Evolutionary conservation across 2,113 vertebrate genomes (phyloP).

Genomic region (Upupa epops): DNA sequence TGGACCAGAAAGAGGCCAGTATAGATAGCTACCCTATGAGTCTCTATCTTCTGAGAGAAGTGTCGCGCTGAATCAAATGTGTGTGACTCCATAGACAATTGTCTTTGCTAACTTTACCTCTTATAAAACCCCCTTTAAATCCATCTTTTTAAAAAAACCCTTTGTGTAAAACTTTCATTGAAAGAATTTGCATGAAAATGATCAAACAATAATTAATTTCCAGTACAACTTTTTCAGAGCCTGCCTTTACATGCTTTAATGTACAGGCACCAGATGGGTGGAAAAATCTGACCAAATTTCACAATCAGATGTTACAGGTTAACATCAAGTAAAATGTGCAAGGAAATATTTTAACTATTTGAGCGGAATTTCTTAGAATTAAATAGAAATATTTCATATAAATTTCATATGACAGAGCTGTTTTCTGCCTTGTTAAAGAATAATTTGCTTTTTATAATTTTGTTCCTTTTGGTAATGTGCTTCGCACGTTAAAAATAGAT

Average conservation of each 20-base stretch:
- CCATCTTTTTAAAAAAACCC: neutral
- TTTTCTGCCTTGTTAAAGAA: neutral
- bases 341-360: neutral
- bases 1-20: neutral
- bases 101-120: neutral
- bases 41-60: neutral
- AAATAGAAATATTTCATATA: neutral
- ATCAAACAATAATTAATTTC: neutral
- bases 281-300: neutral
- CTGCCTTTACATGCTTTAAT: neutral
- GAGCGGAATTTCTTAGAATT: neutral
- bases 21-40: neutral
- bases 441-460: neutral
- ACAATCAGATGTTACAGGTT: neutral
- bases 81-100: neutral
- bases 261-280: neutral
- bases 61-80: no score
- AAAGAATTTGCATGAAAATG: neutral
- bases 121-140: neutral
- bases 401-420: neutral
- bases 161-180: neutral
- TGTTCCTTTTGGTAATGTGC: conserved; percentile 10
- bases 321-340: neutral
- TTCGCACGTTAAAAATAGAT: conserved; percentile 36
- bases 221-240: neutral